Evolutionary conservation across 2,888 invertebrate species (phyloP).

Genomic region (Amorpha juglandis): DNA sequence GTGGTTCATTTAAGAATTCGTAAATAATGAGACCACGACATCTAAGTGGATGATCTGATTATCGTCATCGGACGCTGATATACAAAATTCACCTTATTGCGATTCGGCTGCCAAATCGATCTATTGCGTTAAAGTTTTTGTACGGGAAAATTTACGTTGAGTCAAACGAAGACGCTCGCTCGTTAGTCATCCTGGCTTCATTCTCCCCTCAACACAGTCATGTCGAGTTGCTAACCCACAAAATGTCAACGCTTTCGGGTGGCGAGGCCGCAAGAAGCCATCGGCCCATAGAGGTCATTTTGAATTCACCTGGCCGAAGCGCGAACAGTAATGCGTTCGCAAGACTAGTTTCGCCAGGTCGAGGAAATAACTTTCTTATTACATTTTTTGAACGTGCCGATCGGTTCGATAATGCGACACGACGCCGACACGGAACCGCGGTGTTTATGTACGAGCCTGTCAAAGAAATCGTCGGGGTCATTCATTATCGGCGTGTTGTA

Average conservation of each 20-base stretch:
- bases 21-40: slow-evolving; percentile 66
- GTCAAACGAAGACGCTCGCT: slow-evolving; percentile 68
- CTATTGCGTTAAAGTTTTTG: slow-evolving; percentile 71
- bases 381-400: slow-evolving; percentile 66
- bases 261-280: slow-evolving; percentile 82
- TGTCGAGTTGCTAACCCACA: slow-evolving; percentile 79
- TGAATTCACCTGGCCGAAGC: slow-evolving; percentile 82
- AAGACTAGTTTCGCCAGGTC: slow-evolving; percentile 83
- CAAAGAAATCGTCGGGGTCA: slow-evolving; percentile 71
- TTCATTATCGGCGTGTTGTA: slow-evolving; percentile 78
- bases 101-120: slow-evolving; percentile 73
- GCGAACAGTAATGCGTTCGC: slow-evolving; percentile 81
- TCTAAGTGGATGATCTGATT: slow-evolving; percentile 69
- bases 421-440: slow-evolving; percentile 56
- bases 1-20: slow-evolving; percentile 51
- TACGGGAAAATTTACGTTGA: slow-evolving; percentile 66
- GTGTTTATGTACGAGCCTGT: slow-evolving; percentile 65
- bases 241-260: slow-evolving; percentile 80
- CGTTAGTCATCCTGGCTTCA: slow-evolving; percentile 81
- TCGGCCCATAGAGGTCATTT: slow-evolving; percentile 84
- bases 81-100: slow-evolving; percentile 81
- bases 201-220: slow-evolving; percentile 66
- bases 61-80: slow-evolving; percentile 73
- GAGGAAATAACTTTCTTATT: slow-evolving; percentile 83
- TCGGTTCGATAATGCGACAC: slow-evolving; percentile 65